phyloP scores from a whole-genome alignment of 2,888 invertebrate genomes.

The Rotaria macrura region DNA sequence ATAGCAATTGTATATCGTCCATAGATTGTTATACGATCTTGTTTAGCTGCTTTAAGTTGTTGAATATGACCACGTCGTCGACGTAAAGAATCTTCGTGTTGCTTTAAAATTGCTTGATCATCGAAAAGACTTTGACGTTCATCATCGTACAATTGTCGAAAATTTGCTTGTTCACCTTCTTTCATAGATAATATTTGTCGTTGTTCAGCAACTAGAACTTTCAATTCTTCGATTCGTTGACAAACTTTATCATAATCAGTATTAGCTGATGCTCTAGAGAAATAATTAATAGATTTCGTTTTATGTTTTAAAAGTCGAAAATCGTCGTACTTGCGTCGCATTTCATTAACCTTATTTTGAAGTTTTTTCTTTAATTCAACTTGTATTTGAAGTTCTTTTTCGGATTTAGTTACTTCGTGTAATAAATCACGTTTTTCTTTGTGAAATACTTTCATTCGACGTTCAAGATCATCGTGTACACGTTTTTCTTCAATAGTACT shows the following conservation, averaged over 20 bases:
- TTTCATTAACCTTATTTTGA: neutral
- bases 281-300: too few species aligned
- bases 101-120: neutral
- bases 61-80: neutral
- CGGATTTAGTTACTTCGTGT: neutral
- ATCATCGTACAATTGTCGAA: slow-evolving; percentile 1
- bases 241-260: neutral
- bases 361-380: slow-evolving; percentile 4
- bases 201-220: neutral
- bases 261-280: neutral
- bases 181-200: slow-evolving; percentile 3
- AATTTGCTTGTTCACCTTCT: neutral
- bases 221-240: neutral
- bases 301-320: too few species aligned
- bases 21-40: neutral
- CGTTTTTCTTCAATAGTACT: neutral
- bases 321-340: neutral
- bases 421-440: neutral
- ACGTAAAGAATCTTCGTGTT: neutral
- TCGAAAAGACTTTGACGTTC: neutral
- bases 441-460: neutral
- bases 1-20: neutral
- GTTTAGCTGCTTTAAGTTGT: neutral
- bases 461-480: slow-evolving; percentile 9
- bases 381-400: slow-evolving; percentile 3